Base-by-base conservation (phyloP, 2,888 invertebrate species). In the Drosophila dives region DNA sequence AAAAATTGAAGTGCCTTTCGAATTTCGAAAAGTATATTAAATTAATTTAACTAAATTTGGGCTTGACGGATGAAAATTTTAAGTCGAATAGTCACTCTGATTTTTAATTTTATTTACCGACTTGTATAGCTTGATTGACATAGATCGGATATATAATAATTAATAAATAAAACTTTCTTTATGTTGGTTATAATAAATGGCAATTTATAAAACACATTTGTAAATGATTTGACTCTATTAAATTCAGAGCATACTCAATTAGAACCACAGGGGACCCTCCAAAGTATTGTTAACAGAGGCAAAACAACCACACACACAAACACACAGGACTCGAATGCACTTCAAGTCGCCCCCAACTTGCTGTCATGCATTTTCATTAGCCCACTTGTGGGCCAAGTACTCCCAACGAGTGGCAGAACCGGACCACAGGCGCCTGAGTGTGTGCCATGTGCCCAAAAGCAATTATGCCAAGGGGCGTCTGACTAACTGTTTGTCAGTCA, bases 391-490 rank as follows among this genome's bases (percentile, higher is more conserved):
- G 33, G 45, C 40, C 38, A 56, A 55, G 40, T n/a, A 55, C 38
- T 53, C 50, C 45, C 49, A 17, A 23, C 26, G 42, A 65, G 69
- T 49, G 55, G 38, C 51, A 62, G 55, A 17, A 20, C 53, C 36
- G 42, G 54, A 62, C 58, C 68, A 58, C 69, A 69, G 62, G 59
- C 67, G 62, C 67, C 72, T 53, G 60, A 67, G 67, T 72, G 78
- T 68, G 63, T 63, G 72, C 67, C 72, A 64, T 71, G 67, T 74
- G 67, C 72, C 80, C 69, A 83, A 86, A 86, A 86, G 75, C 84
- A 86, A 86, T 86, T 89, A 82, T 67, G 67, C 59, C 64, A 50
- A 75, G 48, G 33, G 20, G 23, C 40, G 20, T 2, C 26, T 26
- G 48, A 40, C 32, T 45, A 29, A 38, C 29, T 29, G 62, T 54